phyloP scores from a whole-genome alignment of 1,140 invertebrate species.

The Drosophila elegans region DNA sequence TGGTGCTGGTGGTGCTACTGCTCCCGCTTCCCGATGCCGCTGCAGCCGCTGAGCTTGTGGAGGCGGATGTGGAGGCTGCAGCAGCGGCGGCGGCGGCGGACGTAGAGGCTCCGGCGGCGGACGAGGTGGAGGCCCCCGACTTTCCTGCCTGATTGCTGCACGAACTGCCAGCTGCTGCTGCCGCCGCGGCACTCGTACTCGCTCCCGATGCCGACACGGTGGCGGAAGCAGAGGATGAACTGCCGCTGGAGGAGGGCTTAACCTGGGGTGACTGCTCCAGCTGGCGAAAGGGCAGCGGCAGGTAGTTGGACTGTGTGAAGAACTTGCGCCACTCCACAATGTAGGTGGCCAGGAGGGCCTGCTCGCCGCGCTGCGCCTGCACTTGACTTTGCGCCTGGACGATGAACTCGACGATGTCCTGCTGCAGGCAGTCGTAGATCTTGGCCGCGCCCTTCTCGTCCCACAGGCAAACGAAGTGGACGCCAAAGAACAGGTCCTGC shows the following conservation, averaged over 20 bases:
- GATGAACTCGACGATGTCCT: slow-evolving; percentile 98
- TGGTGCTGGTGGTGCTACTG: slow-evolving; percentile 73
- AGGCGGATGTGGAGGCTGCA: slow-evolving; percentile 77
- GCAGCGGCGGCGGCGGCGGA: slow-evolving; percentile 75
- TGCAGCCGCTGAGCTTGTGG: slow-evolving; percentile 81
- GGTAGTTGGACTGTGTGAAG: slow-evolving; percentile 98
- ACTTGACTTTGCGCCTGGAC: slow-evolving; percentile 96
- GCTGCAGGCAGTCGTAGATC: slow-evolving; percentile 94
- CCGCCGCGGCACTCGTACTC: slow-evolving; percentile 56
- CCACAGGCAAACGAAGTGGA: slow-evolving; percentile 97
- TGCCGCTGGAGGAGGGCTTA: slow-evolving; percentile 55
- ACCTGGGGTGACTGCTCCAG: slow-evolving; percentile 91
- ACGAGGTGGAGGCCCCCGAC: slow-evolving; percentile 58
- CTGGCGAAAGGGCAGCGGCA: slow-evolving; percentile 97
- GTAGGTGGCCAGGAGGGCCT: slow-evolving; percentile 97
- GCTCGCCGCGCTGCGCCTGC: slow-evolving; percentile 95
- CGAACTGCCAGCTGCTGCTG: slow-evolving; percentile 26
- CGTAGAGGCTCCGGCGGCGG: slow-evolving; percentile 73
- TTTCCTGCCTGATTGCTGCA: slow-evolving; percentile 33
- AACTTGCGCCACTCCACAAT: slow-evolving; percentile 99
- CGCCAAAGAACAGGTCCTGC: slow-evolving; percentile 98
- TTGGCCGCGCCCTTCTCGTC: slow-evolving; percentile 97
- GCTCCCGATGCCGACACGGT: slow-evolving; percentile 50
- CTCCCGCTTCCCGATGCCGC: slow-evolving; percentile 56
- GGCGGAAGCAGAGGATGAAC: slow-evolving; percentile 20